Conservation (phyloP, 2,888 invertebrate species). For the Fabriciana adippe region DNA sequence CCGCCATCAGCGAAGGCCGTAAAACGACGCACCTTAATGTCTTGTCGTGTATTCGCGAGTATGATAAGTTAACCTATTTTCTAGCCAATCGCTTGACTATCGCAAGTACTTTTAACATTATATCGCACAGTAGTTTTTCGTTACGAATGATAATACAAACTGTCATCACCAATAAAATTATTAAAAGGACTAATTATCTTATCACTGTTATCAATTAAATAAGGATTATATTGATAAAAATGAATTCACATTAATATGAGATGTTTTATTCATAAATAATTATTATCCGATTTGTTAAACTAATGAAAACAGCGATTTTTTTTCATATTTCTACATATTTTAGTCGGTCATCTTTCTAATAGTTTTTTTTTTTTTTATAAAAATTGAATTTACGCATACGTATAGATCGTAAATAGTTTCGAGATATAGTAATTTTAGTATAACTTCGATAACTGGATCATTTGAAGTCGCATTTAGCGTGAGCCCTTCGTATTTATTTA, state of each 20-base stretch:
- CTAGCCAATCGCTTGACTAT: constrained; percentile 48
- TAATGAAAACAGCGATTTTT: too few species aligned
- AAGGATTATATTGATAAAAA: not conserved
- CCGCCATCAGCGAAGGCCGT: constrained; percentile 46
- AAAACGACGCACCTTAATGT: constrained; percentile 53
- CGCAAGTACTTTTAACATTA: constrained; percentile 29
- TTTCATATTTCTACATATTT: too few species aligned
- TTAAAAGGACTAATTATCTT: not conserved
- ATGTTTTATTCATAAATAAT: not conserved
- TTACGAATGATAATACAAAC: constrained; percentile 4
- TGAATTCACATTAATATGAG: not conserved
- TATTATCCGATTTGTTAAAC: not conserved
- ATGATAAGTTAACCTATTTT: constrained; percentile 69
- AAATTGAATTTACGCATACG: not conserved
- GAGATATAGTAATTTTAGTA: constrained; percentile 12
- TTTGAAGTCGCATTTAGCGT: constrained; percentile 35
- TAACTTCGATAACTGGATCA: constrained; percentile 28
- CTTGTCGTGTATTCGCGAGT: constrained; percentile 54
- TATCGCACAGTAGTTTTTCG: constrained; percentile 24
- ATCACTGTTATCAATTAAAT: not conserved
- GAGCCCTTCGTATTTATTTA: constrained; percentile 36
- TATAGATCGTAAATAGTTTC: not conserved
- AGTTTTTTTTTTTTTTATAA: not conserved
- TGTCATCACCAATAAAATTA: constrained; percentile 46
- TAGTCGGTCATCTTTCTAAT: too few species aligned